Percentiles rank a stretch among this genome's conserved stretches.
Conservation (phyloP, 92 coral and sea anemone genomes). For the Porites cylindrica region DNA sequence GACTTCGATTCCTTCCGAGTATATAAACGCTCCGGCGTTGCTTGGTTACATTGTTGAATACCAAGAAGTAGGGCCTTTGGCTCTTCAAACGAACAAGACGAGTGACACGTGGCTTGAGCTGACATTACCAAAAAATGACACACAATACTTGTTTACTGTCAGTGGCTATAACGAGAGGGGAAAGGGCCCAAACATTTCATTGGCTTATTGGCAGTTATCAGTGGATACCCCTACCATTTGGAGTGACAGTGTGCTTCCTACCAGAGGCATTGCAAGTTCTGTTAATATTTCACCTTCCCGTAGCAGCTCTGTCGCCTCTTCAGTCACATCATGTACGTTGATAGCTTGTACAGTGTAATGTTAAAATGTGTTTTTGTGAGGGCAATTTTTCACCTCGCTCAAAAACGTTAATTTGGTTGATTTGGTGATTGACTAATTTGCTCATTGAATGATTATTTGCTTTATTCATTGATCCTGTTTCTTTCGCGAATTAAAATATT, state of each 20-base stretch:
- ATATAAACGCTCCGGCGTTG: not conserved
- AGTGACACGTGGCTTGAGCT: not conserved
- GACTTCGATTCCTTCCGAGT: not conserved
- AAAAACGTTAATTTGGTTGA: too few species aligned
- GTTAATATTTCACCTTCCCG: not conserved
- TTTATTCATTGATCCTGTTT: too few species aligned
- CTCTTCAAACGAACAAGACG: conserved; percentile 4
- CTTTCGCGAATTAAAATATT: too few species aligned
- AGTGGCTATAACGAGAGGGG: conserved; percentile 6
- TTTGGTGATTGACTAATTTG: too few species aligned
- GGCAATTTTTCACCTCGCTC: not conserved
- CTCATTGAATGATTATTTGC: too few species aligned
- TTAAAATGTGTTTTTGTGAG: not conserved
- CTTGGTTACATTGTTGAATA: not conserved
- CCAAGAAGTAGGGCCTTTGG: not conserved
- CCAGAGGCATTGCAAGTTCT: not conserved
- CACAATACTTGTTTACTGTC: not conserved
- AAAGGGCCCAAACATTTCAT: not conserved
- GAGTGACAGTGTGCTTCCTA: not conserved
- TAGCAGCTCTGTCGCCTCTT: not conserved
- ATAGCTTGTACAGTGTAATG: not conserved
- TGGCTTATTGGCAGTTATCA: not conserved
- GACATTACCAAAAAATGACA: not conserved
- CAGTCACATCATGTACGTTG: not conserved
- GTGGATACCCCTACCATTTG: not conserved